These are phyloP conservation scores for Patella caerulea DNA, from an alignment of 2,888 invertebrate species.

Conservation along the genomic window DNA sequence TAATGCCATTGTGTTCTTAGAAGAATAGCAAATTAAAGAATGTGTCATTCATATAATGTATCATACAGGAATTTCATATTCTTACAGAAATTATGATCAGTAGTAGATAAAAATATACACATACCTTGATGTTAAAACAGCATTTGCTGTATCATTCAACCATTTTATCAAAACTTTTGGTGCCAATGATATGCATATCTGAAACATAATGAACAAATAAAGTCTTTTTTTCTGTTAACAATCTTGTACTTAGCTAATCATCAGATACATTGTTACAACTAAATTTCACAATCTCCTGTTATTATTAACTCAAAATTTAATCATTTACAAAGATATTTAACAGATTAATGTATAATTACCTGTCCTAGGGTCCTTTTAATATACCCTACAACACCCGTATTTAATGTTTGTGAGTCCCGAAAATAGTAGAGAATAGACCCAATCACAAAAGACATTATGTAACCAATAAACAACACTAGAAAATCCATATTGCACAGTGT, in stretches of 20 bases:
- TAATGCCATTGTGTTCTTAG: no score
- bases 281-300: neutral
- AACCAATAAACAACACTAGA: conserved; percentile 42
- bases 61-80: no score
- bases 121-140: conserved; percentile 42
- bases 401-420: conserved; percentile 36
- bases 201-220: conserved; percentile 17
- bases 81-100: no score
- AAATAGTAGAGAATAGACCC: conserved; percentile 40
- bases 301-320: neutral
- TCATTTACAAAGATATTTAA: neutral
- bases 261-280: no score
- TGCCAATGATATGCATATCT: conserved; percentile 32
- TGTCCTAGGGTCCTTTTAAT: conserved; percentile 31
- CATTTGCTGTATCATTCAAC: conserved; percentile 25
- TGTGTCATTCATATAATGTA: no score
- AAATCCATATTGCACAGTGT: conserved; percentile 51
- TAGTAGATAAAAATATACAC: no score
- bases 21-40: no score
- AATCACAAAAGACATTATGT: conserved; percentile 49
- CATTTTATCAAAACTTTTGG: conserved; percentile 32
- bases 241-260: no score
- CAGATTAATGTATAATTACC: conserved; percentile 30
- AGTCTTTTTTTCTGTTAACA: no score
- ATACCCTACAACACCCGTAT: conserved; percentile 34